Evolutionary conservation across 1,140 invertebrate species (phyloP).

Genomic region (Listronotus oregonensis): DNA sequence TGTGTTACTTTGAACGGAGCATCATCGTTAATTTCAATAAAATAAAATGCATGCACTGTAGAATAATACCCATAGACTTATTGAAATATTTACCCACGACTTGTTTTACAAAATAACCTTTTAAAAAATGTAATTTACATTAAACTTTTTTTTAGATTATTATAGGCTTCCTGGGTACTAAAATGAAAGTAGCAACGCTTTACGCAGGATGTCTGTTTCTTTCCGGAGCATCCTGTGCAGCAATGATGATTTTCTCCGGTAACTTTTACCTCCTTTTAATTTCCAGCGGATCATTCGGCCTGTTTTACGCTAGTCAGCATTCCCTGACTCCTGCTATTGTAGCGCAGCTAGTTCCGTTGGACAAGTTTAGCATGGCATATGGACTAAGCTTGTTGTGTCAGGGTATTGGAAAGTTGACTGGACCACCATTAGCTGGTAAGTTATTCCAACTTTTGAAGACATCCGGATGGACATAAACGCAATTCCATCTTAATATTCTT

Average conservation of each 20-base stretch:
- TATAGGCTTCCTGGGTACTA: conserved; percentile 87
- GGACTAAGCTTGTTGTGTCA: conserved; percentile 85
- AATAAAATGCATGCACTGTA: too few relatives aligned
- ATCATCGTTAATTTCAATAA: too few relatives aligned
- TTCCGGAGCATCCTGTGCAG: conserved; percentile 71
- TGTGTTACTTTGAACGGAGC: too few relatives aligned
- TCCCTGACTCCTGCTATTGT: conserved; percentile 86
- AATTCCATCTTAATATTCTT: too few relatives aligned
- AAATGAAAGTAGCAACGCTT: conserved; percentile 78
- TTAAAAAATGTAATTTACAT: too few relatives aligned
- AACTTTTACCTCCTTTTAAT: conserved; percentile 64
- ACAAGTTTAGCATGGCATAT: conserved; percentile 85
- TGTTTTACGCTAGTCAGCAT: conserved; percentile 85
- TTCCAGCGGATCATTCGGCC: conserved; percentile 72
- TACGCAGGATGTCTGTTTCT: conserved; percentile 77
- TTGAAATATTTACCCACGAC: too few relatives aligned
- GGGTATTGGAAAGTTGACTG: conserved; percentile 69
- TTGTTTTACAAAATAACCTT: too few relatives aligned
- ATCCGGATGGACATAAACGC: neutral
- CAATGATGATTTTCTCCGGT: conserved; percentile 70
- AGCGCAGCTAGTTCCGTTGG: conserved; percentile 77
- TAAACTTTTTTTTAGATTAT: conserved; percentile 66
- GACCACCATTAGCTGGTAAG: conserved; percentile 65
- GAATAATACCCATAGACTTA: too few relatives aligned
- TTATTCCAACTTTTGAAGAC: neutral